These are phyloP conservation scores for Neoscelio sp. DNA, from an alignment of 2,888 invertebrate genomes.

Conservation along the genomic window DNA sequence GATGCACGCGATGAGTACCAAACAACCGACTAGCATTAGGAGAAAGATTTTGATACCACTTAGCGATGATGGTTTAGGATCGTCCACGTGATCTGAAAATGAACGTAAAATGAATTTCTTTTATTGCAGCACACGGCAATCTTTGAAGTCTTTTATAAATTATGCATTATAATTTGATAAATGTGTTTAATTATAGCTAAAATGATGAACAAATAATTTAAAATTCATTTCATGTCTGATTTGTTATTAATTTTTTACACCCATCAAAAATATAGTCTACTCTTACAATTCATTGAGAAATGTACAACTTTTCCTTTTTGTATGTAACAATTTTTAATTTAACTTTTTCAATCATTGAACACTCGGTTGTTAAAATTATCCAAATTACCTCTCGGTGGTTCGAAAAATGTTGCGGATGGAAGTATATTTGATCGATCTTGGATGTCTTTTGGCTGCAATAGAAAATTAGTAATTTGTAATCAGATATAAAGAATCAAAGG, in stretches of 20 bases:
- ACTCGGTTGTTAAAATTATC: no score
- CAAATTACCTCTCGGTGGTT: slow-evolving; percentile 89
- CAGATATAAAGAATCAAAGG: not conserved
- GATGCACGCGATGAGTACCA: slow-evolving; percentile 92
- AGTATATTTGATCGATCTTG: slow-evolving; percentile 93
- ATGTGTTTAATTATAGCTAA: no score
- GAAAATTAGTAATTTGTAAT: slow-evolving; percentile 22
- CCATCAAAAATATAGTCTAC: no score
- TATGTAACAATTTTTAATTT: no score
- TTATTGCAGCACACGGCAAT: not conserved
- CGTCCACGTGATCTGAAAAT: slow-evolving; percentile 91
- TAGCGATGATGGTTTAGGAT: slow-evolving; percentile 92
- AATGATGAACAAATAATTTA: no score
- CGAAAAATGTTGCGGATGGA: slow-evolving; percentile 95
- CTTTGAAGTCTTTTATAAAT: not conserved
- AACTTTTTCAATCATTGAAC: no score
- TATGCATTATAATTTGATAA: not conserved
- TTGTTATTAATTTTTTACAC: no score
- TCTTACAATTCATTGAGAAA: no score
- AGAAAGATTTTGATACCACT: slow-evolving; percentile 96
- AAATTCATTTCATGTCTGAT: no score
- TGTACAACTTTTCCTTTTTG: no score
- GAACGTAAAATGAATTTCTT: no score
- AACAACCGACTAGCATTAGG: slow-evolving; percentile 92
- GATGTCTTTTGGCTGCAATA: slow-evolving; percentile 85